phyloP scores from a whole-genome alignment of 2,888 invertebrate genomes.

The Drosophila demipolita region DNA sequence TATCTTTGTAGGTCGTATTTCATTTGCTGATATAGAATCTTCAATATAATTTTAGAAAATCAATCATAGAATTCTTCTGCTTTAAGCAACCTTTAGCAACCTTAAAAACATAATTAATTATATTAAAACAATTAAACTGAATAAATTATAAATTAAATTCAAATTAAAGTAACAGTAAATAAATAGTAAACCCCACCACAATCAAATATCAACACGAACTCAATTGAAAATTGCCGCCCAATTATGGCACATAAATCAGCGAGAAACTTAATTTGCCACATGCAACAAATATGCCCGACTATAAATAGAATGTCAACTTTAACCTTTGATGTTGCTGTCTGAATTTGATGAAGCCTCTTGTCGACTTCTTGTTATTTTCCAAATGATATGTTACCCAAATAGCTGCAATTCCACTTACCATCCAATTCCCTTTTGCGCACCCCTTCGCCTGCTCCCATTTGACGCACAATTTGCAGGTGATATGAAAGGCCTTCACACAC shows the following conservation, averaged over 20 bases:
- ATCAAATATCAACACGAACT: background rate
- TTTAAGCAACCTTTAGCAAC: no score
- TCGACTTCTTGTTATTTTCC: conserved; percentile 20
- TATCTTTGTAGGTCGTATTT: background rate
- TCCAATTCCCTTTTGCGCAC: background rate
- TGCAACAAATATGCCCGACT: conserved; percentile 3
- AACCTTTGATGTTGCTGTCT: conserved; percentile 28
- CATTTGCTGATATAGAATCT: background rate
- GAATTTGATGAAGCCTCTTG: conserved; percentile 8
- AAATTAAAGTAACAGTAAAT: background rate
- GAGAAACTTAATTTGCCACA: background rate
- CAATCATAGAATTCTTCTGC: no score
- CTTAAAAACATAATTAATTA: background rate
- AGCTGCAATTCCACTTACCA: conserved; percentile 31
- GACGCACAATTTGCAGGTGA: conserved; percentile 57
- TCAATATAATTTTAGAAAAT: no score
- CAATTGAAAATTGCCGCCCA: background rate
- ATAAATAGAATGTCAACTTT: background rate
- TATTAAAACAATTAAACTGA: background rate
- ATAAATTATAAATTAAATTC: background rate
- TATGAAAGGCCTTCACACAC: conserved; percentile 31
- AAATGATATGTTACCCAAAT: conserved; percentile 37
- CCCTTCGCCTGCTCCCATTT: conserved; percentile 13
- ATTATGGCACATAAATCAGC: background rate
- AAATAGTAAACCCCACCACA: background rate